Conservation (phyloP, 2,797 vertebrate genomes). For the Sebastes minor region DNA sequence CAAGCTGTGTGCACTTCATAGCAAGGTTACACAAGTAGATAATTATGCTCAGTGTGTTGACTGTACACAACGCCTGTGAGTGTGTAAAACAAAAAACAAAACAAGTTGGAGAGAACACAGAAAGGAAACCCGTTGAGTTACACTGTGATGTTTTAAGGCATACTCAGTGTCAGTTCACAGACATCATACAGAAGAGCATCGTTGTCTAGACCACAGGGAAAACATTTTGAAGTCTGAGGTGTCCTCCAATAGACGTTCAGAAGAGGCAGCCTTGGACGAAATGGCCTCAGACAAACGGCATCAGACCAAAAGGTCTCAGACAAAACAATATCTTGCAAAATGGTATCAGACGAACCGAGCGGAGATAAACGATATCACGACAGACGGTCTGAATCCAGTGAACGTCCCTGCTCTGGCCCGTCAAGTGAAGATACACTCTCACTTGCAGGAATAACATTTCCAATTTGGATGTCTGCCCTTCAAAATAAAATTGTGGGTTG, state of each 20-base stretch:
- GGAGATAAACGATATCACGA: constrained; percentile 26
- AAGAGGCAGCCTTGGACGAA: neutral
- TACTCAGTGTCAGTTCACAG: neutral
- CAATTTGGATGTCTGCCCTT: neutral
- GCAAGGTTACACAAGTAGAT: constrained; percentile 25
- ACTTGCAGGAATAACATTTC: neutral
- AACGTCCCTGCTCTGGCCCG: neutral
- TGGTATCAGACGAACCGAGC: constrained; percentile 13
- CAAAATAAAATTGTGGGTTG: neutral
- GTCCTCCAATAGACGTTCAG: constrained; percentile 21
- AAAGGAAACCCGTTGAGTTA: neutral
- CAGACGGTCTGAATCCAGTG: constrained; percentile 5
- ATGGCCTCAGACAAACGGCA: constrained; percentile 10
- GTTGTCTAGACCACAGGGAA: neutral
- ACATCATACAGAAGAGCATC: neutral
- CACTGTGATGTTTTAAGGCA: neutral
- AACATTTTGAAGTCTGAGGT: neutral
- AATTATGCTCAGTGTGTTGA: constrained; percentile 21
- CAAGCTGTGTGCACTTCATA: neutral
- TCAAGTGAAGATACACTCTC: constrained; percentile 3
- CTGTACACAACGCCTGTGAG: neutral
- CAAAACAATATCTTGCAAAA: constrained; percentile 31
- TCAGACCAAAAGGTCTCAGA: constrained; percentile 12
- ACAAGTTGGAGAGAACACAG: neutral
- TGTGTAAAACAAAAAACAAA: neutral